A percentile compares a stretch with the other conserved stretches of the same genome.
These are phyloP conservation scores for Thysanoteuthis rhombus DNA, from an alignment of 2,888 invertebrate species.

Conservation along the genomic window DNA sequence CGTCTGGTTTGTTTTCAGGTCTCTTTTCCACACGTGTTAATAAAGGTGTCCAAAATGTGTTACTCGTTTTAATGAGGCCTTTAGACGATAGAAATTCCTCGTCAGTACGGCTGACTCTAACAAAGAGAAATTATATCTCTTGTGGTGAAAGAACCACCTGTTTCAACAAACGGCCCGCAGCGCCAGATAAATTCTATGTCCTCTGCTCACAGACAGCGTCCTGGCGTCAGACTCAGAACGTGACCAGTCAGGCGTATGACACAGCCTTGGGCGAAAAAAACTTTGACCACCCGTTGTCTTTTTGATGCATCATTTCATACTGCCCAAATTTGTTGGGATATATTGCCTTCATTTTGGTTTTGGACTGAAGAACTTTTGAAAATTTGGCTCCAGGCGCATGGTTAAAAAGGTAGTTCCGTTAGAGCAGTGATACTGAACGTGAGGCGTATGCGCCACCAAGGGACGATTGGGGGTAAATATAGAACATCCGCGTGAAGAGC, in stretches of 20 bases:
- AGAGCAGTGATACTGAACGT: too few relatives aligned
- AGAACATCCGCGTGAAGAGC: too few relatives aligned
- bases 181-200: background rate
- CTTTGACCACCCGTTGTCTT: background rate
- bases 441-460: too few relatives aligned
- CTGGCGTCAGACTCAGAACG: background rate
- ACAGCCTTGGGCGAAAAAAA: background rate
- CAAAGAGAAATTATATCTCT: background rate
- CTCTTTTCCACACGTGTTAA: background rate
- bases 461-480: too few relatives aligned
- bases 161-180: background rate
- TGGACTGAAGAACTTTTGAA: background rate
- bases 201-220: background rate
- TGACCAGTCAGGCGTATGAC: background rate
- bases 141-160: background rate
- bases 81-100: background rate
- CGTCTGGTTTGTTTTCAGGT: background rate
- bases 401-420: background rate
- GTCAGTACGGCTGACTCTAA: background rate
- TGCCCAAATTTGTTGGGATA: background rate
- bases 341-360: constrained; percentile 12
- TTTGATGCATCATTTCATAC: background rate
- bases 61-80: background rate
- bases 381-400: background rate
- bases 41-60: background rate